phyloP scores from a whole-genome alignment of 37 sponge, comb jelly and placozoan species.

The Ianthella basta region DNA sequence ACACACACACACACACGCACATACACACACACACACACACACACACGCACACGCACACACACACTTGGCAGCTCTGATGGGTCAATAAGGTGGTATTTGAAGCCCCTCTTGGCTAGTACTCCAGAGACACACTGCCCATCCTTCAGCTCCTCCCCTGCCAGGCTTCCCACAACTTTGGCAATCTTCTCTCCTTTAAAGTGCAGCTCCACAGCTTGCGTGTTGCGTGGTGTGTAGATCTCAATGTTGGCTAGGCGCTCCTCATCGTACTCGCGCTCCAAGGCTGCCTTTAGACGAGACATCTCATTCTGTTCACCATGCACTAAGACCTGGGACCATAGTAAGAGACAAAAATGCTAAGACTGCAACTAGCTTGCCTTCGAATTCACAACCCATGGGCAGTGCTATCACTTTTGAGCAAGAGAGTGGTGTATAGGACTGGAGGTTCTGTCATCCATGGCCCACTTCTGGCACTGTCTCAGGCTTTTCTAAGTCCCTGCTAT shows the following conservation, averaged over 20 bases:
- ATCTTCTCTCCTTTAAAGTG: slow-evolving; percentile 98
- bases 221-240: slow-evolving; percentile 84
- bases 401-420: no score
- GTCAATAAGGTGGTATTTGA: slow-evolving; percentile 94
- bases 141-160: slow-evolving; percentile 69
- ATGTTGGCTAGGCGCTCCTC: slow-evolving; percentile 41
- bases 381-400: no score
- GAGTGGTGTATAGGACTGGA: neutral
- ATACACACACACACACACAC: neutral
- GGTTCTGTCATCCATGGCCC: no score
- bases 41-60: slow-evolving; percentile 10
- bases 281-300: slow-evolving; percentile 85
- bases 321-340: slow-evolving; percentile 55
- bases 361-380: no score
- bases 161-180: slow-evolving; percentile 94
- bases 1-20: slow-evolving; percentile 24
- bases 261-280: slow-evolving; percentile 88
- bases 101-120: slow-evolving; percentile 92
- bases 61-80: slow-evolving; percentile 86
- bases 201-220: slow-evolving; percentile 92
- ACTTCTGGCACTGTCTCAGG: no score
- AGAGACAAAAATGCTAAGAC: no score
- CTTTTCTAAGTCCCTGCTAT: no score
- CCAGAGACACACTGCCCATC: slow-evolving; percentile 85
- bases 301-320: slow-evolving; percentile 98